Evolutionary conservation across 2,113 vertebrate species (phyloP), one percentile per base, ranked within the genome.

Genomic region (Aplodontia rufa): DNA sequence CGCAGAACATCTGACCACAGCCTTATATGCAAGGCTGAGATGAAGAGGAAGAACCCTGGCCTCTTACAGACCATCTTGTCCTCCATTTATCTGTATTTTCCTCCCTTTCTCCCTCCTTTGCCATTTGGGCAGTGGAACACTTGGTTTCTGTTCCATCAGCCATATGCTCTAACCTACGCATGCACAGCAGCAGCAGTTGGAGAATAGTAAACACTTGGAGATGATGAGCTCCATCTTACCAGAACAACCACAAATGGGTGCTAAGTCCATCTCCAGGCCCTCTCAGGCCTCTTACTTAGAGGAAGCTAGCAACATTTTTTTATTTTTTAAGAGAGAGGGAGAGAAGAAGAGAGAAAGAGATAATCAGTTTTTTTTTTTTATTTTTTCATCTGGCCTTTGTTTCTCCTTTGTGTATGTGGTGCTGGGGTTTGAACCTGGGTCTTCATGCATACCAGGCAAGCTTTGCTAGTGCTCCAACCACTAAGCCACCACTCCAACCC

Each of bases 101-200:
- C 40, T 51, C 11, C 60, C n/a, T 26, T 8, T 8, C 16, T 72
- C 49, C 5, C 3, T 80, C 47, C 76, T 49, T 90, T 0, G 0
- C 45, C 75, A 83, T 45, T 35, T 95, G 55, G 93, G 80, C 74
- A 40, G 47, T 53, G 0, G 88, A 91, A 79, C 90, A 42, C 64
- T 68, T 1, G 58, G 69, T 91, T 76, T 94, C 89, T 89, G 47
- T 89, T 66, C 88, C 32, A 26, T 11, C 69, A 37, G 26, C 92
- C 37, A 20, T 76, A 37, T 74, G 79, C 69, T 80, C 30, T 79
- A 53, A 30, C 74, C 64, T 37, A n/a, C 14, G 0, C 51, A 2
- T 22, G 60, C n/a, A 30, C 1, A 64, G 69, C 64, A 28, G 60
- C 82, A 58, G 74, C 53, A 17, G 47, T 51, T 26, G 64, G 60